Conservation (phyloP, 2,113 vertebrate genomes). For the Erythrolamprus reginae region DNA sequence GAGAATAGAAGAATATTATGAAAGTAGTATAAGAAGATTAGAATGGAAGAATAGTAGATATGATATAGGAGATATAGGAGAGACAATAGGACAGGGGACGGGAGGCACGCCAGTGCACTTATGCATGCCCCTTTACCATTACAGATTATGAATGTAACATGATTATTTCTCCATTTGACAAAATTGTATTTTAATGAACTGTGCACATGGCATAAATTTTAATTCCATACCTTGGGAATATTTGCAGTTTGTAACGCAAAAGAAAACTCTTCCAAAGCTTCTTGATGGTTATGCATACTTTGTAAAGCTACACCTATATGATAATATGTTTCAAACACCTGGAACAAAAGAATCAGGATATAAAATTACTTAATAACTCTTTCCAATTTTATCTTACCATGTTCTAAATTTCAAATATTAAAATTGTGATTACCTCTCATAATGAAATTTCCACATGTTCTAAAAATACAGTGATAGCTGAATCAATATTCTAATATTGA, state of each 20-base stretch:
- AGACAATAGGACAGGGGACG: no score
- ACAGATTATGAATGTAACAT: constrained; percentile 3
- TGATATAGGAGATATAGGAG: no score
- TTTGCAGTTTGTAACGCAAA: constrained; percentile 33
- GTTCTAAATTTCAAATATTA: neutral
- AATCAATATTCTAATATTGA: neutral
- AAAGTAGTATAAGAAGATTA: no score
- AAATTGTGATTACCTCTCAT: neutral
- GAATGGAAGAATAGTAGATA: no score
- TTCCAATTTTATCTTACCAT: neutral
- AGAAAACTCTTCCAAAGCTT: constrained; percentile 38
- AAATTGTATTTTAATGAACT: neutral
- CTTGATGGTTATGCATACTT: constrained; percentile 23
- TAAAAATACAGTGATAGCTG: neutral
- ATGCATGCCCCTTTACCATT: no score
- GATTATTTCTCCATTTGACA: neutral
- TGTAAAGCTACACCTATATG: constrained; percentile 29
- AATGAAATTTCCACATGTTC: neutral
- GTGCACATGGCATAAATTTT: constrained; percentile 14
- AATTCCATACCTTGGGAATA: constrained; percentile 32
- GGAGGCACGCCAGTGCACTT: no score
- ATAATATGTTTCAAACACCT: constrained; percentile 35
- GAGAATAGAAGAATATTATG: no score
- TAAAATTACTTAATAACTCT: neutral
- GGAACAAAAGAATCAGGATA: constrained; percentile 32